Evolutionary conservation across 2,888 invertebrate species (phyloP).

Genomic region (Brachylomia viminalis): DNA sequence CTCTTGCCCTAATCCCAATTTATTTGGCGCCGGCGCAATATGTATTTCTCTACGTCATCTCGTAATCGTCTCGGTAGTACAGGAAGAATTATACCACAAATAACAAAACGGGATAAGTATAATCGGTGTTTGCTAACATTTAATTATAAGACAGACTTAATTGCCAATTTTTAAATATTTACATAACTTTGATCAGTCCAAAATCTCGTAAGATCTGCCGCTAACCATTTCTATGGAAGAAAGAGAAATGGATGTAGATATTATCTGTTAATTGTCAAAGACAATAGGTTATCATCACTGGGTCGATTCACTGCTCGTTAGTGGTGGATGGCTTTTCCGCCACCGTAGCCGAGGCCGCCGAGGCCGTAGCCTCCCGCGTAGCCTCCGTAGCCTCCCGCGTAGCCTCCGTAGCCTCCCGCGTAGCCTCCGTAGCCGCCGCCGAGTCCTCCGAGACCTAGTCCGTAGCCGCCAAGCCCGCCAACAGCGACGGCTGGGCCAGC

Average conservation of each 20-base stretch:
- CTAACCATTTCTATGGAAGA: constrained; percentile 83
- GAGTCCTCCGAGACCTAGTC: constrained; percentile 63
- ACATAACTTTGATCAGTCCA: constrained; percentile 78
- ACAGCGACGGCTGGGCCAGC: constrained; percentile 64
- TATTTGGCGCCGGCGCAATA: background rate
- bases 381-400: no score
- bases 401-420: constrained; percentile 30
- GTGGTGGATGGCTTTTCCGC: constrained; percentile 55
- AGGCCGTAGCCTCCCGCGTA: constrained; percentile 37
- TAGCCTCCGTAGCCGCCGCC: constrained; percentile 42
- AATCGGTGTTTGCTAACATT: constrained; percentile 71
- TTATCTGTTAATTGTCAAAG: constrained; percentile 73
- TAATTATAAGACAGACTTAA: constrained; percentile 75
- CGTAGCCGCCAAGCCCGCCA: constrained; percentile 68
- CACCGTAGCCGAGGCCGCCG: constrained; percentile 48
- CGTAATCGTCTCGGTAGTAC: background rate
- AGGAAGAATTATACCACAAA: constrained; percentile 25
- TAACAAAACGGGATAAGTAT: constrained; percentile 6
- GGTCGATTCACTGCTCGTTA: constrained; percentile 56
- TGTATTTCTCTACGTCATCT: background rate
- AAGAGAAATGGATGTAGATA: constrained; percentile 85
- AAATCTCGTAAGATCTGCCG: constrained; percentile 81
- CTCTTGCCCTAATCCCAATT: no score
- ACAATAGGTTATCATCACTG: constrained; percentile 70
- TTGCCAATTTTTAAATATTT: constrained; percentile 74